Evolutionary conservation across 1,140 invertebrate genomes (phyloP), one percentile per base, ranked within the genome.

Genomic region (Tenebrio molitor): DNA sequence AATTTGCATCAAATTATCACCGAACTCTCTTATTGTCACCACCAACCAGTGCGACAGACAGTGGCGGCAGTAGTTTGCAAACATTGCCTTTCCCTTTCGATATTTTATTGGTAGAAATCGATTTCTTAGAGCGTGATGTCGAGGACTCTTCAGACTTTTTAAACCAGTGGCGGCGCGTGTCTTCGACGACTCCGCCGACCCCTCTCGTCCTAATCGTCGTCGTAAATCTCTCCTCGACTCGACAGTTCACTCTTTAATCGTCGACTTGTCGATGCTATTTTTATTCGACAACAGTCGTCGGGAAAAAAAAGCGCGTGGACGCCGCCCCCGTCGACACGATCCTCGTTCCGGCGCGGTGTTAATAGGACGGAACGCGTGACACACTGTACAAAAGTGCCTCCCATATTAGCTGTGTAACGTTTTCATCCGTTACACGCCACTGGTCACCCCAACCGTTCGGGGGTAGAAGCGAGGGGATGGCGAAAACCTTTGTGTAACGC

Each of bases 401-500:
- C 41, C 33, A 17, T 46, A 68, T 68, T 68, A 68, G 65, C 65
- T 41, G 65, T 50, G 65, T 68, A 68, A 68, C 44, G 42, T 42
- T 44, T 68, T 58, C 62, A 53, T 44, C 41, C 58, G 72, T 74
- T 72, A 36, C 62, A 74, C 73, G 69, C 73, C 73, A 72, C 69
- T 74, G 73, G 69, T 23, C 65, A 68, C 73, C 73, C 73, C 71
- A 64, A 12, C 19, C n/a, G 46, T n/a, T n/a, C n/a, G 14, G 29
- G 69, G 62, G 70, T 53, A 41, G 34, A 69, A 16, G 66, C 16
- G 50, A 68, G 17, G 62, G 67, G 63, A 72, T 68, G 44, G 64
- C 3, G 25, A 29, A 66, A 76, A 66, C 73, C 69, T 79, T 80
- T 76, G 77, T 78, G 74, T 79, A 77, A 78, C 75, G 68, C 70